Conservation (phyloP, 2,797 vertebrate genomes). For the Sus cebifrons region DNA sequence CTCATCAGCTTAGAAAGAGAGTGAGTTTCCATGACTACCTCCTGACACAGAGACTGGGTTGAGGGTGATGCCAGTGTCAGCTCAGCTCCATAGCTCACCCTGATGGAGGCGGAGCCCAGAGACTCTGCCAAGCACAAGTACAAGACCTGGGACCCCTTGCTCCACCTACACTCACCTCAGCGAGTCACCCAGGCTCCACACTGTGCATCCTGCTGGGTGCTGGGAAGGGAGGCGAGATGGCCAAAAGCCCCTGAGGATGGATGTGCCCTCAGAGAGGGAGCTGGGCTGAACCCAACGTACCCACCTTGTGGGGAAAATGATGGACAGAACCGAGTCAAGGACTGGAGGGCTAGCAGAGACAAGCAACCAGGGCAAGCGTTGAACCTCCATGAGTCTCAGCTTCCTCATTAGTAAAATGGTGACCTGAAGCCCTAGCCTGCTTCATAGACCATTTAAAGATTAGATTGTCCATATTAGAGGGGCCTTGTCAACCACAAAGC, state of each 20-base stretch:
- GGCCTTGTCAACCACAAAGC: slow-evolving; percentile 28
- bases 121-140: background rate
- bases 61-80: slow-evolving; percentile 75
- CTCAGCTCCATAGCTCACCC: slow-evolving; percentile 53
- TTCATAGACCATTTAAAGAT: slow-evolving; percentile 32
- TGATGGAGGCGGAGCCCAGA: slow-evolving; percentile 1
- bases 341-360: background rate
- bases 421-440: background rate
- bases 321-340: background rate
- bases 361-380: background rate
- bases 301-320: background rate
- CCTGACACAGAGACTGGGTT: slow-evolving; percentile 72
- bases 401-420: slow-evolving; percentile 17
- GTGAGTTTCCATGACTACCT: slow-evolving; percentile 87
- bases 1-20: slow-evolving; percentile 77
- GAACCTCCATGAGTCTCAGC: background rate
- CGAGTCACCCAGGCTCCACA: background rate
- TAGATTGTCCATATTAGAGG: background rate
- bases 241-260: background rate
- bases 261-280: background rate
- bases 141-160: slow-evolving; percentile 1
- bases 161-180: background rate
- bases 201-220: background rate
- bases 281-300: background rate
- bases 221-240: background rate